phyloP scores from a whole-genome alignment of 2,113 vertebrate genomes.

The Varanus salvator region DNA sequence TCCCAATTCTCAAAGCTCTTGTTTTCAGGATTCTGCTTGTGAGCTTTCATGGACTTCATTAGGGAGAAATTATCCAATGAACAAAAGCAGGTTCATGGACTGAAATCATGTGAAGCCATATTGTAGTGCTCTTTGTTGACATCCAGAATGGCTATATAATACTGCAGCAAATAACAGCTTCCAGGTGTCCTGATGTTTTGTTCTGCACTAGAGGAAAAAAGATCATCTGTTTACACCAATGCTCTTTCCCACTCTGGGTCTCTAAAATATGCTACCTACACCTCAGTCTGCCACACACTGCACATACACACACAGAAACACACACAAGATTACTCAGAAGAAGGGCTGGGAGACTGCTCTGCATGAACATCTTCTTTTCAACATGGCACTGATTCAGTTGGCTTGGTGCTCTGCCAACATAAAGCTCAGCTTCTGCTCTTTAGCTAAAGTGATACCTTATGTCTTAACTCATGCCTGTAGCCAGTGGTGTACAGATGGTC shows the following conservation, averaged over 20 bases:
- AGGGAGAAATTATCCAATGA: rapidly evolving
- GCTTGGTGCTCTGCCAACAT: neutral
- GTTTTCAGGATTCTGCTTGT: slow-evolving; percentile 4
- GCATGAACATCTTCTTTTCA: neutral
- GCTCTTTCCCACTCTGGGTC: neutral
- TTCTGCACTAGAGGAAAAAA: neutral
- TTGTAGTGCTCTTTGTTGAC: neutral
- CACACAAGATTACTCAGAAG: neutral
- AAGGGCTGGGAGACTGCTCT: neutral
- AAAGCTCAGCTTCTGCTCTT: slow-evolving; percentile 33
- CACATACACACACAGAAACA: slow-evolving; percentile 23
- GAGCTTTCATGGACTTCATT: rapidly evolving
- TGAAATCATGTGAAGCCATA: neutral
- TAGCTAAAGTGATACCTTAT: neutral
- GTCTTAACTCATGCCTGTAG: rapidly evolving
- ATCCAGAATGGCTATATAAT: neutral
- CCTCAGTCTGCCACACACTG: neutral
- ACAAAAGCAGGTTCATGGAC: neutral
- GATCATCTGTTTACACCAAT: neutral
- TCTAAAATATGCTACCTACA: neutral
- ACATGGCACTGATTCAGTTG: neutral
- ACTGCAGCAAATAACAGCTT: neutral
- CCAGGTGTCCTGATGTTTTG: neutral
- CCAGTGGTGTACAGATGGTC: neutral
- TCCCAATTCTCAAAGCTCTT: neutral